Percentiles rank a stretch among this genome's conserved stretches.
Conservation (phyloP, 2,888 invertebrate species). For the Caenorhabditis sp. region DNA sequence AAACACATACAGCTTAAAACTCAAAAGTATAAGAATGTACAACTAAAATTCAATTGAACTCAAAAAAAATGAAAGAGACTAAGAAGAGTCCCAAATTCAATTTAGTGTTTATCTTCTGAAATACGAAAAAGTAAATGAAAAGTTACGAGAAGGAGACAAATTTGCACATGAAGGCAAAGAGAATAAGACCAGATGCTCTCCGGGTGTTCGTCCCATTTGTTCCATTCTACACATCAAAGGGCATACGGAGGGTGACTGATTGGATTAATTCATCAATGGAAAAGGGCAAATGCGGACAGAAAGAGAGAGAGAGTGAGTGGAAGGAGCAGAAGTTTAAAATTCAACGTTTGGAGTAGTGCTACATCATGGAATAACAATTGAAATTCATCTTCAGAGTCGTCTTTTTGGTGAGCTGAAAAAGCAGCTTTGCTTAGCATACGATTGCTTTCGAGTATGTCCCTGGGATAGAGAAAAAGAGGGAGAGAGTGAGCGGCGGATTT, state of each 20-base stretch:
- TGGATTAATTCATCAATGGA: constrained; percentile 59
- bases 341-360: neutral
- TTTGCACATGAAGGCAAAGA: neutral
- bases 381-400: neutral
- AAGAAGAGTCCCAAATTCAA: constrained; percentile 28
- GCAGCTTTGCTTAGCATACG: neutral
- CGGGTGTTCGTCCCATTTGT: constrained; percentile 10
- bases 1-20: neutral
- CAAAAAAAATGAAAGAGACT: constrained; percentile 5
- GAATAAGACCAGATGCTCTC: constrained; percentile 40
- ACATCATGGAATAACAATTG: constrained; percentile 10
- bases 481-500: constrained; percentile 4
- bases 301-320: too few relatives aligned
- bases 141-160: constrained; percentile 3
- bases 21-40: constrained; percentile 19
- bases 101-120: constrained; percentile 10
- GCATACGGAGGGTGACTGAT: constrained; percentile 55
- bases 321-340: too few relatives aligned
- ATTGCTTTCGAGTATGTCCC: neutral
- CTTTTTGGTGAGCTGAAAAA: neutral
- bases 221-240: constrained; percentile 41
- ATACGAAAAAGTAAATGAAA: constrained; percentile 38
- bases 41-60: constrained; percentile 10
- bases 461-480: neutral
- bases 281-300: neutral